phyloP scores from a whole-genome alignment of 2,113 vertebrate species.

The Cathartes aura region DNA sequence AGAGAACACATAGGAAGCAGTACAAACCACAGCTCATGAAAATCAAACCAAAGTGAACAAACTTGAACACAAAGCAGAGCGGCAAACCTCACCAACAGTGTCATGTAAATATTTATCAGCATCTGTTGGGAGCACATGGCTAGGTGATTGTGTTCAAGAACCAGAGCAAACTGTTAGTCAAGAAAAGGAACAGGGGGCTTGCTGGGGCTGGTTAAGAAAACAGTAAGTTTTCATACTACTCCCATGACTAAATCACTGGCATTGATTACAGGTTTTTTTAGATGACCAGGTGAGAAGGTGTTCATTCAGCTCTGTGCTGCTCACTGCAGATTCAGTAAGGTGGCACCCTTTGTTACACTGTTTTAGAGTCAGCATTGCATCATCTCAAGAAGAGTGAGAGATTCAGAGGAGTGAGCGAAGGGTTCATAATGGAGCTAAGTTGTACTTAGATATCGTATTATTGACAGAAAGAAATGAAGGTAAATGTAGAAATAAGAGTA shows the following conservation, averaged over 20 bases:
- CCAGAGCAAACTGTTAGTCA: background rate
- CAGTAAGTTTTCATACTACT: background rate
- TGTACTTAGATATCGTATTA: background rate
- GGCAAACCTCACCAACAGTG: fast-evolving
- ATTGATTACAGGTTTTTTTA: background rate
- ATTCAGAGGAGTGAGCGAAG: background rate
- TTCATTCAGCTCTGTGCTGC: background rate
- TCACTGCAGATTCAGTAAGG: background rate
- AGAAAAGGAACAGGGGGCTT: background rate
- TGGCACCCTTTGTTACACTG: fast-evolving
- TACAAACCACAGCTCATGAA: background rate
- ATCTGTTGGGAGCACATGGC: fast-evolving
- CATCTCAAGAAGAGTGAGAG: background rate
- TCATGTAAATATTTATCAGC: background rate
- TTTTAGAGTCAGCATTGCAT: background rate
- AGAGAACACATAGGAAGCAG: fast-evolving
- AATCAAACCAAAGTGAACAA: background rate
- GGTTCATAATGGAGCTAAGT: background rate
- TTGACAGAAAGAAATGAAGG: background rate
- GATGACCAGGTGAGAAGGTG: background rate
- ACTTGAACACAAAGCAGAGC: background rate
- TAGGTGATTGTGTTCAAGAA: background rate
- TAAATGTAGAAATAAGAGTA: background rate
- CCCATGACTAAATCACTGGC: background rate
- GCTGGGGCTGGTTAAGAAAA: background rate